These are phyloP conservation scores for Scaptodrosophila latifasciaeformis DNA, from an alignment of 2,888 invertebrate species.

Conservation along the genomic window DNA sequence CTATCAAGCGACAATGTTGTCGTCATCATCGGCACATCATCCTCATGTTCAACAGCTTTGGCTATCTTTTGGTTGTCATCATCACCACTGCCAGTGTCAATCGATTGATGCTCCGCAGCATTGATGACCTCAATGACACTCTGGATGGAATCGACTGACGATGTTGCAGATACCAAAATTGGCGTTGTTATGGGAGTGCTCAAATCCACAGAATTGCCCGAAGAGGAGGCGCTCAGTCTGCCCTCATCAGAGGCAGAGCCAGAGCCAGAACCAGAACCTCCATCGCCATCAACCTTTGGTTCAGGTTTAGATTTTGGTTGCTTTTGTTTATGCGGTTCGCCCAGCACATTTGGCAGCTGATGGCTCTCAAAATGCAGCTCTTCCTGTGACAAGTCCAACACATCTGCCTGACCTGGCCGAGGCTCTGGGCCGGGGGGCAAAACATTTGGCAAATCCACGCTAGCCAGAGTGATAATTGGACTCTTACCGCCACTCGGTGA, in stretches of 20 bases:
- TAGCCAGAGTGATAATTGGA: constrained; percentile 58
- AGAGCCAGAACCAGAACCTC: no score
- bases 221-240: constrained; percentile 40
- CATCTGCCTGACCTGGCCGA: constrained; percentile 29
- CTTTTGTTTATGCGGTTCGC: constrained; percentile 8
- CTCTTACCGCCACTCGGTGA: constrained; percentile 8
- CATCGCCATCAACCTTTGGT: constrained; percentile 24
- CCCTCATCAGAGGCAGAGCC: constrained; percentile 21
- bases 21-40: constrained; percentile 21
- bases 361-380: constrained; percentile 67
- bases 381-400: constrained; percentile 41
- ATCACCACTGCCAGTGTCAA: background rate
- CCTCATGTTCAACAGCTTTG: constrained; percentile 1
- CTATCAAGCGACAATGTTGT: constrained; percentile 41
- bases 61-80: constrained; percentile 5
- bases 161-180: constrained; percentile 63
- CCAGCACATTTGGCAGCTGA: constrained; percentile 57
- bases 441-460: constrained; percentile 59
- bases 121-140: constrained; percentile 58
- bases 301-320: constrained; percentile 14
- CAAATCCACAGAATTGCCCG: constrained; percentile 36
- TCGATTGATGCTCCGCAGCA: background rate
- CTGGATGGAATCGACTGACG: constrained; percentile 66
- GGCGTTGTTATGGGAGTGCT: constrained; percentile 54
- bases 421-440: background rate